Evolutionary conservation across 1,140 invertebrate species (phyloP), one percentile per base, ranked within the genome.

Genomic region (Leptoteleia sp.): DNA sequence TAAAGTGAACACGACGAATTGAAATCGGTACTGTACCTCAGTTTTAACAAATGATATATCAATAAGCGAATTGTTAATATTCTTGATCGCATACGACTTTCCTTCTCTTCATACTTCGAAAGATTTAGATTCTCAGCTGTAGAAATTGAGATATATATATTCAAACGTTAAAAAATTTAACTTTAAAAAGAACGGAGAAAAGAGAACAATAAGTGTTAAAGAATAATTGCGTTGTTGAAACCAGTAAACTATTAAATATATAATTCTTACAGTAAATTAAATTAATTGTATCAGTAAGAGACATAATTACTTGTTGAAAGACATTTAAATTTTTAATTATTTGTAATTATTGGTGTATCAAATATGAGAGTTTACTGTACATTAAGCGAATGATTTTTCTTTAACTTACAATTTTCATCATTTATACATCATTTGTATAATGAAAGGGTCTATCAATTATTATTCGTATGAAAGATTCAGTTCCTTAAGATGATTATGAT

Each of bases 21-120:
- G 43, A 59, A 17, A 5, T 22, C 50, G 54, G 7, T 38, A 40
- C 19, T 13, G 29, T 35, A 47, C 16, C 48, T 40, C 33, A 45
- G 25, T 29, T 48, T 3, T 13, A 40, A 27, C 17, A 42, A 61
- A 35, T 17, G 22, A 50, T 71, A 52, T 47, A 55, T 55, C 29
- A 54, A 37, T 61, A 71, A 61, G 47, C 38, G 47, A 71, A 61
- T 54, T 61, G 67, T 61, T 71, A 61, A 71, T 71, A 71, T 54
- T 71, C 67, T 71, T 54, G 55, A 54, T 61, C 67, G 29, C 55
- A 13, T 47, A 31, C 13, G 61, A 71, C 11, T 43, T 59, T 59
- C 29, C 67, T 71, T 61, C 37, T 71, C 67, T 71, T 45, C 43
- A 16, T 22, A 61, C 17, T 72, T 40, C 57, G 16, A 72, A 62